Evolutionary conservation across 2,888 invertebrate genomes (phyloP), one percentile per base, ranked within the genome.

Genomic region (Philaethria dido): DNA sequence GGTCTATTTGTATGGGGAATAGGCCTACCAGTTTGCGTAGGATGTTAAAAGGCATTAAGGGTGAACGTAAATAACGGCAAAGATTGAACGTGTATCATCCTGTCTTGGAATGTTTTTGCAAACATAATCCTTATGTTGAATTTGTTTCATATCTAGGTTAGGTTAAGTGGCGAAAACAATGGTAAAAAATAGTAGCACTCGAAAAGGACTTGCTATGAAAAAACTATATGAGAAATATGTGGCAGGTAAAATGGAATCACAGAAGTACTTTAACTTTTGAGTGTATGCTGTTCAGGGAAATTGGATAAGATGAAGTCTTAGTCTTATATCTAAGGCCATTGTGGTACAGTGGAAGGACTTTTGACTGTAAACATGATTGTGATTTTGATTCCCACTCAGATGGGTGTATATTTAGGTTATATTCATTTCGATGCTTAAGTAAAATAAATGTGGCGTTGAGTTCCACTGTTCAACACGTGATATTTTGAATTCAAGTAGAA

Each of bases 1-100:
- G 69, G 69, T 70, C 64, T 74, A 71, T 73, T 74, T 73, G 72
- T 69, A 68, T 66, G 64, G 62, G 52, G 71, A 66, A 72, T 69
- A 68, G 72, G 66, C 67, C 69, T 39, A 62, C 71, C 69, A 73
- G 74, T 74, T 74, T 74, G 69, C 72, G 66, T 70, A 74, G 74
- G 73, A 72, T 64, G 69, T 66, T 71, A 69, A 73, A 72, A 71
- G 68, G 73, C 73, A 70, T 73, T 73, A 69, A 70, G 73, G 68
- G 68, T 66, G 71, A 73, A 70, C 66, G 72, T 70, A 73, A 75
- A 75, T 74, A 73, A 71, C 69, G 72, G 71, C 55, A 39, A 68
- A 74, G 73, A 75, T 76, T 71, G 69, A 72, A 66, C 55, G 68
- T 54, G 61, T 65, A 68, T 72, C 64, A 64, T 70, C 45, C 64